These are phyloP conservation scores for Epinotia brunnichana DNA, from an alignment of 2,888 invertebrate species.

Conservation along the genomic window DNA sequence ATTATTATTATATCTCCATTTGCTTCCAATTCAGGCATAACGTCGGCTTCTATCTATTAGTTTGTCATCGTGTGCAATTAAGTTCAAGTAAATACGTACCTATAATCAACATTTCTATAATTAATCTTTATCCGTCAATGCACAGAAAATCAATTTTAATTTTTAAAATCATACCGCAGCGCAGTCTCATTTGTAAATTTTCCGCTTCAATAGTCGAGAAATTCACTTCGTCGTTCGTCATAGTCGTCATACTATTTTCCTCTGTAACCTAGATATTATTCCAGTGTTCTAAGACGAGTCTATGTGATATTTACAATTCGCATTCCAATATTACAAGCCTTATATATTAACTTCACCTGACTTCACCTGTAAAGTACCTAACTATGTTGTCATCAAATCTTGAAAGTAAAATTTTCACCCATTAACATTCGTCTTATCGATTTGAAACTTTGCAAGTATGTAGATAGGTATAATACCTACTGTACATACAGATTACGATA, in stretches of 20 bases:
- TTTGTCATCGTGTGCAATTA: no score
- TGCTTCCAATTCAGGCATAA: no score
- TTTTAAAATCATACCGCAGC: neutral
- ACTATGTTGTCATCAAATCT: no score
- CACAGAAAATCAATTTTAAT: neutral
- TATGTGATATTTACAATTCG: neutral
- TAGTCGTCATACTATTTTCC: neutral
- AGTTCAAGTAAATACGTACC: neutral
- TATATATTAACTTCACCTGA: no score
- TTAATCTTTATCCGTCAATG: neutral
- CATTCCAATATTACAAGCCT: neutral
- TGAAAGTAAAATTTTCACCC: no score
- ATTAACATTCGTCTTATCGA: no score
- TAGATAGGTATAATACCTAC: no score
- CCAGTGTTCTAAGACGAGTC: neutral
- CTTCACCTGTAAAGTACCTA: no score
- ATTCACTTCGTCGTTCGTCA: neutral
- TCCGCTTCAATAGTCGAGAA: constrained; percentile 1
- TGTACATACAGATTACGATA: no score
- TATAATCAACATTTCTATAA: constrained; percentile 1
- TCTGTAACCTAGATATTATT: constrained; percentile 16
- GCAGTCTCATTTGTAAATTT: neutral
- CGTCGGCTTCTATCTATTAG: no score
- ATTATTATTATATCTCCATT: no score
- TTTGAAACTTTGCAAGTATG: no score